Conservation (phyloP, 2,888 invertebrate genomes). For the Autographa pulchrina region DNA sequence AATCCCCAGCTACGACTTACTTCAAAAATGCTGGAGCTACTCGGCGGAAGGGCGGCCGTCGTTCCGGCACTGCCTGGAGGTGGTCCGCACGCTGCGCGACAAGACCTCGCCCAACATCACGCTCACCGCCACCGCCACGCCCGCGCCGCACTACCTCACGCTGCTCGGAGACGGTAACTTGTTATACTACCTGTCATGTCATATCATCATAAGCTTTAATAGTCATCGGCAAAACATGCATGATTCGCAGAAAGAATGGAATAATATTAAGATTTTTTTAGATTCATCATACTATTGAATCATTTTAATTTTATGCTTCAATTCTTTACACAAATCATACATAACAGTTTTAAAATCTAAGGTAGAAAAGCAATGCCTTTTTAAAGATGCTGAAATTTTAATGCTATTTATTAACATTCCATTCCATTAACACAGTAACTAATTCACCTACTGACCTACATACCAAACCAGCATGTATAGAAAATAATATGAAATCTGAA, state of each 20-base stretch:
- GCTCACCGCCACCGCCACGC: conserved; percentile 75
- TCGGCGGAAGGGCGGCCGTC: conserved; percentile 95
- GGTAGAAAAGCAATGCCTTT: neutral
- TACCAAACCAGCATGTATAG: neutral
- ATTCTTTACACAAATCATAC: too few relatives aligned
- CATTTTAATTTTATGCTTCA: too few relatives aligned
- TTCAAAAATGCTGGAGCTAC: conserved; percentile 97
- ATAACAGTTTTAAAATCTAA: too few relatives aligned
- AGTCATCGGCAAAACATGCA: neutral
- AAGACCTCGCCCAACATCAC: conserved; percentile 76
- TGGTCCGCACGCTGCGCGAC: conserved; percentile 84
- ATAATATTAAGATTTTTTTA: too few relatives aligned
- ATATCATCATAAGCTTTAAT: neutral
- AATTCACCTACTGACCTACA: neutral
- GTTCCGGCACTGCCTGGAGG: conserved; percentile 94
- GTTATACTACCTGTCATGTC: neutral
- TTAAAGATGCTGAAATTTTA: neutral
- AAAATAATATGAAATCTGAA: neutral
- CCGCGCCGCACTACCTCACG: conserved; percentile 82
- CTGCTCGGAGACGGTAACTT: conserved; percentile 80
- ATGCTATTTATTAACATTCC: neutral
- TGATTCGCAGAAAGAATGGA: neutral
- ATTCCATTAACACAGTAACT: neutral
- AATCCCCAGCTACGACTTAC: conserved; percentile 92
- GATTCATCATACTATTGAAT: too few relatives aligned